Percentiles rank a stretch among this genome's conserved stretches.
Conservation (phyloP, 2,888 invertebrate species). For the Aethes cnicana region DNA sequence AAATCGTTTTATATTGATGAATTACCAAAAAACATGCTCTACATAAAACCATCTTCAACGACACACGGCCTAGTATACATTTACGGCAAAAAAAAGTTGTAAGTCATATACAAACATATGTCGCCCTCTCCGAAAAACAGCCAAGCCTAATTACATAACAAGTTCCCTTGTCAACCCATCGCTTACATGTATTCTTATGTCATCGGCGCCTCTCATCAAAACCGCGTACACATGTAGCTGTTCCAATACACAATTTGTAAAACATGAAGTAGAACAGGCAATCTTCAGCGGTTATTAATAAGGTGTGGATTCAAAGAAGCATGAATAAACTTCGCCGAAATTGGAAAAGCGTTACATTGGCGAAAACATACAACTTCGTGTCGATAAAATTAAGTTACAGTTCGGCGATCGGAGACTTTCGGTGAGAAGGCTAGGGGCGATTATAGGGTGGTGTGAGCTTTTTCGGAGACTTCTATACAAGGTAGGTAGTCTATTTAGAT, state of each 20-base stretch:
- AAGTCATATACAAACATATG: too few species aligned
- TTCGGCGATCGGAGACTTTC: conserved; percentile 10
- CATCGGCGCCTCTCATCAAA: background rate
- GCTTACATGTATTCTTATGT: conserved; percentile 6
- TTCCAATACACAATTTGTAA: background rate
- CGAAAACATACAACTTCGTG: conserved; percentile 28
- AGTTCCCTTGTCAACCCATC: conserved; percentile 15
- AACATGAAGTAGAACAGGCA: too few species aligned
- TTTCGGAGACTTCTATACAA: too few species aligned
- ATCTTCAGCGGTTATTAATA: too few species aligned
- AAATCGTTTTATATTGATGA: too few species aligned
- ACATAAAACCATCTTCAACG: background rate
- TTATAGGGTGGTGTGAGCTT: too few species aligned
- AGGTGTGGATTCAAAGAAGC: too few species aligned
- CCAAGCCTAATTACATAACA: conserved; percentile 21
- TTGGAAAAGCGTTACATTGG: too few species aligned
- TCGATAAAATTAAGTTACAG: conserved; percentile 25
- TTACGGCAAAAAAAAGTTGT: too few species aligned
- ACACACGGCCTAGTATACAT: background rate
- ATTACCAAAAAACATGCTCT: too few species aligned
- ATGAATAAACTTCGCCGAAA: too few species aligned
- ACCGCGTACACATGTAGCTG: background rate
- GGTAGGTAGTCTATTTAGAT: too few species aligned
- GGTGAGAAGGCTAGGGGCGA: background rate
- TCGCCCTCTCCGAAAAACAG: conserved; percentile 5